A percentile compares a stretch with the other conserved stretches of the same genome.
Evolutionary conservation across 2,797 vertebrate genomes (phyloP).

Genomic region (Aselliscus stoliczkanus): DNA sequence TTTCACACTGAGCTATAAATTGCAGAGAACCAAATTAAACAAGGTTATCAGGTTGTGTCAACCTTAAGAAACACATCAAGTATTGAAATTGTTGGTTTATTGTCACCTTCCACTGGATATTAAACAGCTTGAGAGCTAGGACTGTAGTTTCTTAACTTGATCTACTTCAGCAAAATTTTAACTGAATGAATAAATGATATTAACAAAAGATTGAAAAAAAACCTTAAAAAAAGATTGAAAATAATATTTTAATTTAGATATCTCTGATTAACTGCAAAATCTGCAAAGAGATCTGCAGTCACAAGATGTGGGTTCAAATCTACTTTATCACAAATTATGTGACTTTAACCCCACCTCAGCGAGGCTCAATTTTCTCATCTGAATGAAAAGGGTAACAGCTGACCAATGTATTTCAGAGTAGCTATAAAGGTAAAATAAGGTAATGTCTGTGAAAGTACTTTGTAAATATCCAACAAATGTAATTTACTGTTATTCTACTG

Average conservation of each 20-base stretch:
- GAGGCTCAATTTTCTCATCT: not conserved
- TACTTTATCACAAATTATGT: not conserved
- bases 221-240: not conserved
- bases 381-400: not conserved
- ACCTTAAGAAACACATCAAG: not conserved
- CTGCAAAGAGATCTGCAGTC: not conserved
- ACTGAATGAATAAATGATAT: not conserved
- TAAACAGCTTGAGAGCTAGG: not conserved
- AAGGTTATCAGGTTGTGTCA: not conserved
- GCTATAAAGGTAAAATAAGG: not conserved
- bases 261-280: not conserved
- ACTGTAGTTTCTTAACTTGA: not conserved
- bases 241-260: not conserved
- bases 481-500: not conserved
- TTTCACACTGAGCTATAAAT: not conserved
- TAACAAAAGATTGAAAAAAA: not conserved
- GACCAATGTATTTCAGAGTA: not conserved
- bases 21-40: not conserved
- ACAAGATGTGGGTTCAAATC: not conserved
- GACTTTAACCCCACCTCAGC: not conserved
- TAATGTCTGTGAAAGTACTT: not conserved
- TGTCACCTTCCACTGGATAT: not conserved
- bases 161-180: not conserved
- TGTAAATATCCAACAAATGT: not conserved
- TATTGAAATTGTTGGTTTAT: not conserved